These are phyloP conservation scores for Neodiprion virginianus DNA, from an alignment of 1,140 invertebrate species.

Conservation along the genomic window DNA sequence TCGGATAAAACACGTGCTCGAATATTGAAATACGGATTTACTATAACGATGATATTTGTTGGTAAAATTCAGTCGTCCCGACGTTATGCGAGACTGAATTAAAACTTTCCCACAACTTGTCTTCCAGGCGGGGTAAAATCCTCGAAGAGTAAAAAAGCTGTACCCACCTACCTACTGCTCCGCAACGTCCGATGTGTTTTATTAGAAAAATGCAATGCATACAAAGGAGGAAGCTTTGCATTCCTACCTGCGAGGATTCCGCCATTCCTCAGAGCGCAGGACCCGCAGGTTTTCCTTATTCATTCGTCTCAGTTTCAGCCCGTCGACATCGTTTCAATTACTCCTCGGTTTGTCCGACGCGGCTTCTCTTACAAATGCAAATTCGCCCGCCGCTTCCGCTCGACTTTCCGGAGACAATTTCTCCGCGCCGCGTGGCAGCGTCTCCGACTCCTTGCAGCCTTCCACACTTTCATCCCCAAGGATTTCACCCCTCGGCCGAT, in stretches of 20 bases:
- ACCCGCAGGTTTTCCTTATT: not conserved
- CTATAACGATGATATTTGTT: too few relatives aligned
- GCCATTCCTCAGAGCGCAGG: not conserved
- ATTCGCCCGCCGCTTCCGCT: not conserved
- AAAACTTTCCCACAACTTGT: not conserved
- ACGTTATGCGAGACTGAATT: not conserved
- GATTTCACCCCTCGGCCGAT: constrained; percentile 4
- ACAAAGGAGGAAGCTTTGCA: not conserved
- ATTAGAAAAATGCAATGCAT: not conserved
- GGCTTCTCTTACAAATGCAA: not conserved
- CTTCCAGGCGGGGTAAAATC: not conserved
- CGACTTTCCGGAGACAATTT: not conserved
- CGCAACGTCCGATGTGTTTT: not conserved
- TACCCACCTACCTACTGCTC: too few relatives aligned
- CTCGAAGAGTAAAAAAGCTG: too few relatives aligned
- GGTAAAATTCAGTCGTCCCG: too few relatives aligned
- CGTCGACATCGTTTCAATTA: not conserved
- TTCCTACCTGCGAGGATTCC: not conserved
- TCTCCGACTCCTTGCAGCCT: not conserved
- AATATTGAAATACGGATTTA: too few relatives aligned
- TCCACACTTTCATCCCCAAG: not conserved
- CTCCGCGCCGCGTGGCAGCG: not conserved
- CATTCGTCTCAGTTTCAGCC: not conserved
- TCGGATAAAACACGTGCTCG: too few relatives aligned
- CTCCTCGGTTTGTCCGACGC: not conserved